Percentiles rank a stretch among this genome's conserved stretches.
Conservation (phyloP, 2,797 vertebrate genomes). For the Harpagifer antarcticus region DNA sequence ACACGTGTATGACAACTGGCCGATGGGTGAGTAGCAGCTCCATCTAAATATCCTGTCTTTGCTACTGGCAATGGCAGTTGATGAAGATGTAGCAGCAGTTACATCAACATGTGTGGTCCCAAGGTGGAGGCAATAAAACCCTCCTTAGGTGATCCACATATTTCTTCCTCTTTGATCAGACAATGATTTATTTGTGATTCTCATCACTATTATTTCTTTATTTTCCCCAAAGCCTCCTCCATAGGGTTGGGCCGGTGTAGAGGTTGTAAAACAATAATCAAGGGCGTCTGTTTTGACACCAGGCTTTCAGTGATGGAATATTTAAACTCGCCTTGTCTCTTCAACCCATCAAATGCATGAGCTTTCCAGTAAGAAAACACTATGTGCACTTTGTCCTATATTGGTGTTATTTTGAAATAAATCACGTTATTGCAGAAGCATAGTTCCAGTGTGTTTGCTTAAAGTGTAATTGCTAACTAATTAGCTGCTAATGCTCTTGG, state of each 20-base stretch:
- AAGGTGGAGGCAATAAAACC: not conserved
- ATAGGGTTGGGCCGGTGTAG: too few species aligned
- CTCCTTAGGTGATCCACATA: not conserved
- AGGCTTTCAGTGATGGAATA: too few species aligned
- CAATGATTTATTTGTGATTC: not conserved
- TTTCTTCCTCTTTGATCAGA: not conserved
- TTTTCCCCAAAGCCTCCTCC: too few species aligned
- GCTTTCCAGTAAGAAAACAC: too few species aligned
- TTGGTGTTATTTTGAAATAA: constrained; percentile 5
- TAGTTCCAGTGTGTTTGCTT: constrained; percentile 21
- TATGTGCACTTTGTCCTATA: not conserved
- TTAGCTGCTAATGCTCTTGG: constrained; percentile 7
- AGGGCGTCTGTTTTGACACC: too few species aligned
- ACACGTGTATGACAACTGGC: constrained; percentile 98
- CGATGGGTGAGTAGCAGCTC: constrained; percentile 92
- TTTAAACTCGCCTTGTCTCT: too few species aligned
- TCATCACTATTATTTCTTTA: not conserved
- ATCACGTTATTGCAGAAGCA: constrained; percentile 12
- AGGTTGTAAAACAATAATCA: too few species aligned
- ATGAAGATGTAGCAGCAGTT: not conserved
- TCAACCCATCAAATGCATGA: too few species aligned
- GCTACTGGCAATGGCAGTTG: not conserved
- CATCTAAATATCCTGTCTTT: not conserved
- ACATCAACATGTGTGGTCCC: not conserved
- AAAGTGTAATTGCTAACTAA: constrained; percentile 7